Evolutionary conservation across 2,113 vertebrate genomes (phyloP).

Genomic region (Elachura formosa): DNA sequence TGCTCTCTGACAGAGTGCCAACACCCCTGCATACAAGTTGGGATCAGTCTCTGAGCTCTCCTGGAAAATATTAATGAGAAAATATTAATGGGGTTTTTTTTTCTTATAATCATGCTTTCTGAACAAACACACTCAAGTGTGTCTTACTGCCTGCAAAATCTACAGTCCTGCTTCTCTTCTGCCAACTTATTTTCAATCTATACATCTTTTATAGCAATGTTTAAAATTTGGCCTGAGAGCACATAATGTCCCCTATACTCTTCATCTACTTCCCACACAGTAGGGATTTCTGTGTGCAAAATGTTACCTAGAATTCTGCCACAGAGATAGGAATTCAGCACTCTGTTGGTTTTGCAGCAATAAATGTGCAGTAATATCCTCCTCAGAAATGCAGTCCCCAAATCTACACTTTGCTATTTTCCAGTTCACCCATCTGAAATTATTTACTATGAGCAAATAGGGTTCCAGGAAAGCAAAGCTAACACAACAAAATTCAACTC

Average conservation of each 20-base stretch:
- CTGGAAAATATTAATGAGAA: neutral
- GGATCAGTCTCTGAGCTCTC: neutral
- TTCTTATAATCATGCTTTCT: neutral
- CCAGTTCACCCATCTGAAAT: neutral
- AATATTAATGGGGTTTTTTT: neutral
- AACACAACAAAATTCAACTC: neutral
- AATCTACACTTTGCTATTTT: neutral
- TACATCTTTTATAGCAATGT: neutral
- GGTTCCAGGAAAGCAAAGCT: too few relatives aligned
- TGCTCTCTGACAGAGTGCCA: conserved; percentile 10
- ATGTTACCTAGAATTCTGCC: neutral
- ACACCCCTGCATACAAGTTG: neutral
- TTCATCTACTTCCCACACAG: neutral
- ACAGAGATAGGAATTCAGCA: neutral
- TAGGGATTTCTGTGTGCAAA: neutral
- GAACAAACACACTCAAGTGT: neutral
- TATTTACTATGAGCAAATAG: neutral
- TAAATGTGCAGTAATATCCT: neutral
- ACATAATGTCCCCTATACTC: neutral
- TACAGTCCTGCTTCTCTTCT: neutral
- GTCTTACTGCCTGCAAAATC: neutral
- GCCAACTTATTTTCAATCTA: neutral
- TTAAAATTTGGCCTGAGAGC: neutral
- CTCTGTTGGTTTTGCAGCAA: neutral
- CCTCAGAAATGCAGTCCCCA: neutral